These are phyloP conservation scores for Falco biarmicus DNA, from an alignment of 2,797 vertebrate species.

Conservation along the genomic window DNA sequence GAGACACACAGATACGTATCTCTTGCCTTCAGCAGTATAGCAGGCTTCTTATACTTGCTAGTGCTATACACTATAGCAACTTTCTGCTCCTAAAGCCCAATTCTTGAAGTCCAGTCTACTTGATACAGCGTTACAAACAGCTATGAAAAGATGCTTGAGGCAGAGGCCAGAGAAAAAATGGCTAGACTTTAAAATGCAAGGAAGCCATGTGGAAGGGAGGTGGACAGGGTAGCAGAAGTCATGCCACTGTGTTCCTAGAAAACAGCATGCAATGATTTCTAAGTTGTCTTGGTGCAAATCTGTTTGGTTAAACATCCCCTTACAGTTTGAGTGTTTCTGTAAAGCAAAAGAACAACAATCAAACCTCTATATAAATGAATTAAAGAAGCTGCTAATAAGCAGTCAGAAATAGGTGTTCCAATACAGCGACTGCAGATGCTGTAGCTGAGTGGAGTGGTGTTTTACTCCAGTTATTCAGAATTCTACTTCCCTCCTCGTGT, in stretches of 20 bases:
- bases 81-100: neutral
- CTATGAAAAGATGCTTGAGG: neutral
- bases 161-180: neutral
- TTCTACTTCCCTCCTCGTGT: neutral
- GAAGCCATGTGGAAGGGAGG: neutral
- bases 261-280: accelerated
- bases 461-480: neutral
- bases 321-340: neutral
- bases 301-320: neutral
- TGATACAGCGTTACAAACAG: neutral
- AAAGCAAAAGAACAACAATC: neutral
- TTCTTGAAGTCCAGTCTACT: neutral
- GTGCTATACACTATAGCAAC: neutral
- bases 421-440: neutral
- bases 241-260: neutral
- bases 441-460: neutral
- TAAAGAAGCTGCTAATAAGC: neutral
- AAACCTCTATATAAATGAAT: neutral
- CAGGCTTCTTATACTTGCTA: neutral
- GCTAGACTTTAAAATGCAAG: neutral
- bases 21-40: neutral
- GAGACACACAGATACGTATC: no score
- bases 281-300: neutral
- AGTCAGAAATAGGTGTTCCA: neutral
- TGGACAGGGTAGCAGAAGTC: neutral